Evolutionary conservation across 2,888 invertebrate species (phyloP).

Genomic region (Aradus depressus): DNA sequence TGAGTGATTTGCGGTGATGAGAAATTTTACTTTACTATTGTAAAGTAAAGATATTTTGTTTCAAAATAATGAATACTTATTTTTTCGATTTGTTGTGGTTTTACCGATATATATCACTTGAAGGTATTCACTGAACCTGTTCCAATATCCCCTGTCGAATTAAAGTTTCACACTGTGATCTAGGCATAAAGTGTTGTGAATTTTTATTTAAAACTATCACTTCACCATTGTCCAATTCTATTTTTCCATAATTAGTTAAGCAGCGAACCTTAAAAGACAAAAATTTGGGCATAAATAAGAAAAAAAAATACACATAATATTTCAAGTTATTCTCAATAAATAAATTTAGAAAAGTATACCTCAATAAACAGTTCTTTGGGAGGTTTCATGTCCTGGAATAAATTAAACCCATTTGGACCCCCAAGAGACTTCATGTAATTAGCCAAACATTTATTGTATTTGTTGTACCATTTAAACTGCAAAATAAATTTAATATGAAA

Average conservation of each 20-base stretch:
- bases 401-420: slow-evolving; percentile 68
- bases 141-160: slow-evolving; percentile 81
- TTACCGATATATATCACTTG: neutral
- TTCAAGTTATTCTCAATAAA: neutral
- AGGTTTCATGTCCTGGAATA: slow-evolving; percentile 77
- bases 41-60: slow-evolving; percentile 7
- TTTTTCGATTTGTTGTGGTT: neutral
- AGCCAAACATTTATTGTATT: slow-evolving; percentile 75
- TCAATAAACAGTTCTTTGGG: slow-evolving; percentile 87
- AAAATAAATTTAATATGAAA: slow-evolving; percentile 20
- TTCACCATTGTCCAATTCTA: slow-evolving; percentile 90
- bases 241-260: slow-evolving; percentile 80
- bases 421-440: slow-evolving; percentile 84
- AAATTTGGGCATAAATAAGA: neutral
- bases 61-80: slow-evolving; percentile 8
- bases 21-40: slow-evolving; percentile 13
- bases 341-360: slow-evolving; percentile 42
- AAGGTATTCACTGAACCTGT: slow-evolving; percentile 39
- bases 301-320: neutral
- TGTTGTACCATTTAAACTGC: slow-evolving; percentile 67
- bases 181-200: slow-evolving; percentile 79
- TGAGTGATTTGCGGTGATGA: slow-evolving; percentile 1
- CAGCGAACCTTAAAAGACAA: slow-evolving; percentile 51
- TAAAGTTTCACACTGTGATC: slow-evolving; percentile 78
- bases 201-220: slow-evolving; percentile 78